phyloP scores from a whole-genome alignment of 2,797 vertebrate genomes.

The Sitta carolinensis region DNA sequence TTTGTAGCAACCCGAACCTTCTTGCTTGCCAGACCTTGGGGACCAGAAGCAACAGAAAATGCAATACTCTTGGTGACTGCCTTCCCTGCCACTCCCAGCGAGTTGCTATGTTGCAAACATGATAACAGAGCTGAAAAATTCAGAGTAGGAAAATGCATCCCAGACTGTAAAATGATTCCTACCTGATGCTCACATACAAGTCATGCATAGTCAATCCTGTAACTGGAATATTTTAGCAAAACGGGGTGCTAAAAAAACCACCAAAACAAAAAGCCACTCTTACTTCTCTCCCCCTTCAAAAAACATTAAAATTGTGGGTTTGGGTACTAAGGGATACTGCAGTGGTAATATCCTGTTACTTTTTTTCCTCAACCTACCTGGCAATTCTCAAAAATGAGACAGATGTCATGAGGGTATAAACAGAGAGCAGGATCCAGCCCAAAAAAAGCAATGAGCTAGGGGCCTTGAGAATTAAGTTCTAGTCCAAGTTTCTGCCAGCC shows the following conservation, averaged over 20 bases:
- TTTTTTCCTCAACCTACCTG: neutral
- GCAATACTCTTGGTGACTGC: neutral
- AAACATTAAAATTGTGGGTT: neutral
- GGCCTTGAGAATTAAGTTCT: slow-evolving; percentile 13
- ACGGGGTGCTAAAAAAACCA: neutral
- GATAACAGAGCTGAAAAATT: neutral
- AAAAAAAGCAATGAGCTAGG: slow-evolving; percentile 26
- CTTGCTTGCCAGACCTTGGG: neutral
- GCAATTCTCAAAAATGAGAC: slow-evolving; percentile 15
- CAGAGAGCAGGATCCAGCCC: slow-evolving; percentile 19
- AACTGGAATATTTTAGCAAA: neutral
- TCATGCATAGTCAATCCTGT: neutral
- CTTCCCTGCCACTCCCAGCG: neutral
- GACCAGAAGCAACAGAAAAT: neutral
- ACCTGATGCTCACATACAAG: neutral
- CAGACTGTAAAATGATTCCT: neutral
- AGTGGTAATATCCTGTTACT: neutral
- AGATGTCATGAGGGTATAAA: slow-evolving; percentile 10
- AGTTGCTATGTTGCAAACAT: neutral
- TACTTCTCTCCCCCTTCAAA: neutral
- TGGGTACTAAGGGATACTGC: neutral
- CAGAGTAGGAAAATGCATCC: neutral
- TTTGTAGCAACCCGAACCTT: neutral
- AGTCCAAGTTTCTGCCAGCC: slow-evolving; percentile 46
- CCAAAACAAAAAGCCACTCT: neutral